Conservation (phyloP, 2,797 vertebrate genomes). For the Furcifer pardalis region DNA sequence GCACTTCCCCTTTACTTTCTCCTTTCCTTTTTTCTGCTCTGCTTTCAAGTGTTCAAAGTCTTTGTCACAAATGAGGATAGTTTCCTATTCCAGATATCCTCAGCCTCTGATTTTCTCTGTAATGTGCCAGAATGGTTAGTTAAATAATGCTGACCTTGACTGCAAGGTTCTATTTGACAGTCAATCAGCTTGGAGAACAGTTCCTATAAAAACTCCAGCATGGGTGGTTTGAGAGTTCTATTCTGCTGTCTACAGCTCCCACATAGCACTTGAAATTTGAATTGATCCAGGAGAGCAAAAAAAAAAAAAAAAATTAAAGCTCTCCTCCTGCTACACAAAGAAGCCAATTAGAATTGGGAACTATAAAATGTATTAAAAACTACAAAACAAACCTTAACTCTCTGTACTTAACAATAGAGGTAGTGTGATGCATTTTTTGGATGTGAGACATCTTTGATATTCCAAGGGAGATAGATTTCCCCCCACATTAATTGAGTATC, state of each 20-base stretch:
- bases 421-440: background rate
- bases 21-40: background rate
- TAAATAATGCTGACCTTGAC: background rate
- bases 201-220: no score
- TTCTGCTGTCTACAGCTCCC: no score
- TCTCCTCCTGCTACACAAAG: no score
- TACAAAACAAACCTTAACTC: background rate
- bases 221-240: no score
- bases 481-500: slow-evolving; percentile 38
- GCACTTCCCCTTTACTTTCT: no score
- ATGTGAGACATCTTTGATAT: background rate
- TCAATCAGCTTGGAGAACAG: background rate
- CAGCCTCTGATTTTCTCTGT: slow-evolving; percentile 20
- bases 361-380: background rate
- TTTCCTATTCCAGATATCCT: background rate
- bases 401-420: background rate
- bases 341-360: no score
- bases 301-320: no score
- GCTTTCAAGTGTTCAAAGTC: background rate
- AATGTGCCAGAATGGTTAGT: background rate
- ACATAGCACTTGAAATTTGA: background rate
- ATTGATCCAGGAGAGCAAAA: no score
- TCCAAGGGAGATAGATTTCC: slow-evolving; percentile 42
- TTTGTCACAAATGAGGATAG: background rate
- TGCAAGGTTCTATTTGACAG: background rate